Conservation (phyloP, 2,888 invertebrate species). For the Drosophila meridionalis region DNA sequence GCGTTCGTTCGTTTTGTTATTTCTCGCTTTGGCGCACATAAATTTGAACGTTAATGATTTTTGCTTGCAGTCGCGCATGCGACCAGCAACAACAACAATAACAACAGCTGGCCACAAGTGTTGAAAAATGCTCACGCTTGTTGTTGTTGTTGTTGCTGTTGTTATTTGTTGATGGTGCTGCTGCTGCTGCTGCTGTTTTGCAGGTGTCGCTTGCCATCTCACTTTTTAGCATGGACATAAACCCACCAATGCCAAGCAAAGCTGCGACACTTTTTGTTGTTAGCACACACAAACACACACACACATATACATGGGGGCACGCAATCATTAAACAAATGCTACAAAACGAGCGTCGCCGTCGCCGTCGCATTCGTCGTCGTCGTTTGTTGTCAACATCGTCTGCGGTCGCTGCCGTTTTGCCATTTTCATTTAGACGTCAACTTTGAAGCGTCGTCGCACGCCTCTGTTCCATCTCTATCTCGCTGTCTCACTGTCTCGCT, state of each 20-base stretch:
- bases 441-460: conserved; percentile 54
- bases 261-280: conserved; percentile 59
- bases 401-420: conserved; percentile 84
- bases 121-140: conserved; percentile 62
- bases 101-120: conserved; percentile 63
- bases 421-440: conserved; percentile 69
- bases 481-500: not conserved
- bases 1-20: conserved; percentile 72
- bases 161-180: conserved; percentile 9
- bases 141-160: conserved; percentile 13
- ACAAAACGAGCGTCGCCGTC: conserved; percentile 18
- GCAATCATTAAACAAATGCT: conserved; percentile 49
- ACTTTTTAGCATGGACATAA: conserved; percentile 72
- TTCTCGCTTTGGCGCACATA: conserved; percentile 79
- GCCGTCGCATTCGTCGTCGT: conserved; percentile 22
- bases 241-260: conserved; percentile 50
- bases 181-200: conserved; percentile 45
- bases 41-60: conserved; percentile 79
- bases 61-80: conserved; percentile 72
- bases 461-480: conserved; percentile 13
- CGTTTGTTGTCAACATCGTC: conserved; percentile 83
- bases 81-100: conserved; percentile 43
- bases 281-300: conserved; percentile 6
- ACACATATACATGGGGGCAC: conserved; percentile 6
- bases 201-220: conserved; percentile 77